A percentile compares a stretch with the other conserved stretches of the same genome.
Evolutionary conservation across 2,797 vertebrate species (phyloP).

Genomic region (Schizopygopsis malacanthus): DNA sequence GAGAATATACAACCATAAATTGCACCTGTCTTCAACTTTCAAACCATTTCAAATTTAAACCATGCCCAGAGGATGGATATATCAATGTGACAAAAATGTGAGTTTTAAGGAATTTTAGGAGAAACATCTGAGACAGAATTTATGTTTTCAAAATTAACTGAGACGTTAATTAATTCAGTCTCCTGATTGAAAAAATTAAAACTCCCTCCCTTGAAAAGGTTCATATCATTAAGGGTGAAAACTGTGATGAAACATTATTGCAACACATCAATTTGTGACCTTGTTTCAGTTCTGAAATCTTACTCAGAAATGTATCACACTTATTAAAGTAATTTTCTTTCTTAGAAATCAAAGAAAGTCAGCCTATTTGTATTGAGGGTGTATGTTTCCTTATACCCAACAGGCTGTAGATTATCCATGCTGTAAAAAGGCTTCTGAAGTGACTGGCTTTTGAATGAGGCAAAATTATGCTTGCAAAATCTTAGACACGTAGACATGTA

Average conservation of each 20-base stretch:
- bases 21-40: background rate
- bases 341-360: constrained; percentile 15
- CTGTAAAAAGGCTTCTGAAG: background rate
- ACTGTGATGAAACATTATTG: background rate
- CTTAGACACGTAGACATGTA: background rate
- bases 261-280: background rate
- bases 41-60: background rate
- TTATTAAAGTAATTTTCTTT: background rate
- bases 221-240: background rate
- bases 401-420: constrained; percentile 7
- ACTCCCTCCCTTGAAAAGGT: background rate
- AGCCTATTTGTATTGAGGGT: background rate
- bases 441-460: background rate
- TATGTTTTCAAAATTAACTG: background rate
- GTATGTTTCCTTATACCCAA: background rate
- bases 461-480: background rate
- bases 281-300: background rate
- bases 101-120: background rate
- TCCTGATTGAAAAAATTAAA: background rate
- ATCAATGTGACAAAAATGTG: background rate
- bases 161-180: background rate
- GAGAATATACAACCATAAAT: background rate
- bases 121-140: background rate
- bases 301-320: background rate
- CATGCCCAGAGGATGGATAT: background rate